phyloP scores from a whole-genome alignment of 2,888 invertebrate genomes.

The Sphaeridia pumilis region DNA sequence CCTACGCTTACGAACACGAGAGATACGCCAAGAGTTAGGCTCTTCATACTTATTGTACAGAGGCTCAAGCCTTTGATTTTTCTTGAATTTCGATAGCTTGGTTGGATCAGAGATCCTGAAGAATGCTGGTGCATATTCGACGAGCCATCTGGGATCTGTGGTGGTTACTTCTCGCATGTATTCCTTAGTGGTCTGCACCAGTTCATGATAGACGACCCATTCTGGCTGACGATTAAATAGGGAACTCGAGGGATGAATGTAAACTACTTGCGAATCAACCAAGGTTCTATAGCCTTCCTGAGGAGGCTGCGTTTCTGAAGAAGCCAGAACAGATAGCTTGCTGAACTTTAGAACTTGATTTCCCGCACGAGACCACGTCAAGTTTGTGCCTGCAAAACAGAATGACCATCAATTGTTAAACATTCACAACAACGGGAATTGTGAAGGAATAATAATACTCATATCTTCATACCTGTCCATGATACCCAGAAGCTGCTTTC shows the following conservation, averaged over 20 bases:
- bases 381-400: constrained; percentile 61
- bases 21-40: constrained; percentile 98
- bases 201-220: constrained; percentile 98
- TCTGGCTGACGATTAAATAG: constrained; percentile 97
- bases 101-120: constrained; percentile 98
- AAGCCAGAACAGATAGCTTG: constrained; percentile 98
- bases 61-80: constrained; percentile 95
- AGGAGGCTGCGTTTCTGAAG: constrained; percentile 93
- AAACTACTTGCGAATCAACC: constrained; percentile 95
- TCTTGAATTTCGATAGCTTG: constrained; percentile 96
- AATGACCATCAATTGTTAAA: constrained; percentile 10
- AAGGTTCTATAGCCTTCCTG: constrained; percentile 93
- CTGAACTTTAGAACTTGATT: constrained; percentile 88
- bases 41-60: constrained; percentile 98
- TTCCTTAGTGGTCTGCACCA: constrained; percentile 97
- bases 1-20: constrained; percentile 71
- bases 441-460: not conserved
- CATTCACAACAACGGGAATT: constrained; percentile 5
- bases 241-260: constrained; percentile 97
- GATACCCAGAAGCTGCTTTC: constrained; percentile 92
- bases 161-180: constrained; percentile 98
- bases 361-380: constrained; percentile 92
- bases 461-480: constrained; percentile 65
- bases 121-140: constrained; percentile 98
- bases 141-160: constrained; percentile 95